Conservation (phyloP, 2,888 invertebrate genomes). For the Ormyrus thymus region DNA sequence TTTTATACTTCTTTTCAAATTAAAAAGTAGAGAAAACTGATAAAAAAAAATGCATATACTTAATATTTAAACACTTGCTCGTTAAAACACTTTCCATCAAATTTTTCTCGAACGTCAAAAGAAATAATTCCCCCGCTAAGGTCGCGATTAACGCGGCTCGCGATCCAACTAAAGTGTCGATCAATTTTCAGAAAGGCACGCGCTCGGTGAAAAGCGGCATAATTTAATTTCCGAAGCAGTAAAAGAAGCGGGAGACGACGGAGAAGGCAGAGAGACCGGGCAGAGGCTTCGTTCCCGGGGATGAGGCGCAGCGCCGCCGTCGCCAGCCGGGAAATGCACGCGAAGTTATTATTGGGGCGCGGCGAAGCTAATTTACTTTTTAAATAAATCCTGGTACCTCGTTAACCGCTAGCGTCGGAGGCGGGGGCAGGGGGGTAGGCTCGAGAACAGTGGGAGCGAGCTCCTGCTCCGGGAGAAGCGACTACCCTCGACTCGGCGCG, state of each 20-base stretch:
- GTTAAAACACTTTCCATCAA: too few relatives aligned
- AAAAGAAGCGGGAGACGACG: constrained; percentile 35
- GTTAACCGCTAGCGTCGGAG: constrained; percentile 58
- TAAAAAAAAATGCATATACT: too few relatives aligned
- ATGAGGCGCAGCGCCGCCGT: constrained; percentile 17
- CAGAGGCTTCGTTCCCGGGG: not conserved
- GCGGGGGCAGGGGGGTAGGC: not conserved
- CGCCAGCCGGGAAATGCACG: constrained; percentile 41
- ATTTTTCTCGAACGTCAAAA: too few relatives aligned
- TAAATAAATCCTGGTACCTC: constrained; percentile 65
- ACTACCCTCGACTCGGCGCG: not conserved
- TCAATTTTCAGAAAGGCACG: constrained; percentile 12
- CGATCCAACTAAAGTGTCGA: constrained; percentile 25
- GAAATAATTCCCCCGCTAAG: too few relatives aligned
- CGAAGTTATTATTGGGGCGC: constrained; percentile 63
- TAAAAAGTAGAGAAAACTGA: too few relatives aligned
- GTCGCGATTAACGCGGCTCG: not conserved
- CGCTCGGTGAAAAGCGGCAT: constrained; percentile 20
- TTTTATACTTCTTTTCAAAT: too few relatives aligned
- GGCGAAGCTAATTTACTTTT: constrained; percentile 65
- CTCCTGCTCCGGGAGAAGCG: constrained; percentile 13
- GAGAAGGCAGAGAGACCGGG: not conserved
- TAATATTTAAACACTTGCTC: too few relatives aligned
- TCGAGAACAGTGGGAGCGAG: not conserved
- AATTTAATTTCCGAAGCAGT: constrained; percentile 52